Base-by-base conservation (phyloP, 2,797 vertebrate species). In the Scolopax rusticola region DNA sequence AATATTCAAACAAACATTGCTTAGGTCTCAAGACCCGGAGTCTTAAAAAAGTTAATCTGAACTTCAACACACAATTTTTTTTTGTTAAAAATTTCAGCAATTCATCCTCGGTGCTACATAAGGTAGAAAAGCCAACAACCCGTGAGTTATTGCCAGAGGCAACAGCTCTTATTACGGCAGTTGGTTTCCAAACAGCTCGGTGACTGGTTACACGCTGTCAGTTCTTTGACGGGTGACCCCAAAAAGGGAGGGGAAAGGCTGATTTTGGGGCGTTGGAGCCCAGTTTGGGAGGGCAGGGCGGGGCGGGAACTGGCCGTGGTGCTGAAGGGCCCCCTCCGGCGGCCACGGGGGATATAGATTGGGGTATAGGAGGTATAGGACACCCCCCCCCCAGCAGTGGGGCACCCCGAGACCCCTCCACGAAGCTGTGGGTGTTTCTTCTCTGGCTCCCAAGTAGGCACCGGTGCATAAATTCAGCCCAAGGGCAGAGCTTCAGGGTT, bases 401-500 rank as follows among this genome's bases (percentile, higher is more conserved):
- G 38, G 43, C 2, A 1, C 48, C 59, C 45, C 5, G 1, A 63
- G 50, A 33, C 15, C 12, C 16, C 12, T 30, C 43, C 6, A 1
- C 1, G 2, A 81, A 75, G 40, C 57, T 48, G 30, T 1, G 11
- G 56, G 28, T 8, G 16, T 32, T 79, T 48, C 32, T 28, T 18
- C 28, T 53, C 59, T 73, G 57, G 11, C 32, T 28, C 54, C 40
- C 33, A 51, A n/a, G 70, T 11, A 41, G 7, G 0, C n/a, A 28
- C 11, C 9, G 40, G 11, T 25, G 23, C 16, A 5, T 19, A 16
- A 38, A 33, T 54, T 17, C 76, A 69, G 38, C 28, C 56, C 60
- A 48, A 61, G 54, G 53, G n/a, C 45, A 27, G 2, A 4, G 53
- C 53, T 41, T 59, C 0, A 0, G 25, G 1, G 1, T 0, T 19